These are phyloP conservation scores for Gobiocypris rarus DNA, from an alignment of 2,113 vertebrate genomes.

Conservation along the genomic window DNA sequence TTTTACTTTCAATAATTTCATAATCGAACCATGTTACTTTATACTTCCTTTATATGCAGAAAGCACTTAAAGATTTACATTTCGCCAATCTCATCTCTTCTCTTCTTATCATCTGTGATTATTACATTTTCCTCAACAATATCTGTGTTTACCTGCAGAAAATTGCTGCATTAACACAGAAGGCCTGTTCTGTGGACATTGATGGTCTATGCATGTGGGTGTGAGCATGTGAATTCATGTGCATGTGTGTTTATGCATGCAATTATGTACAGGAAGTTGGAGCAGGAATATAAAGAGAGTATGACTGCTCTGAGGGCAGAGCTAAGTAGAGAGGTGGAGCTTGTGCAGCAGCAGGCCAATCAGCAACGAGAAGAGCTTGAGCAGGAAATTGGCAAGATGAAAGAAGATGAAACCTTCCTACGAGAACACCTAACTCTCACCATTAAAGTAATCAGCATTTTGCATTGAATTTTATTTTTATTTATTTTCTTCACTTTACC, in stretches of 20 bases:
- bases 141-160: not conserved
- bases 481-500: too few species aligned
- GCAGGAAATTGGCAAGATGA: slow-evolving; percentile 84
- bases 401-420: slow-evolving; percentile 84
- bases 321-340: slow-evolving; percentile 85
- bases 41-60: not conserved
- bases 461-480: not conserved
- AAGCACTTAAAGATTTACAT: not conserved
- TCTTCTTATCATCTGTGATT: not conserved
- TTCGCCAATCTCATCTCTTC: not conserved
- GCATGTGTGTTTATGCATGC: not conserved
- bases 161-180: not conserved
- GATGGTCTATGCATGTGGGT: not conserved
- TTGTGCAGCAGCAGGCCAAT: slow-evolving; percentile 85
- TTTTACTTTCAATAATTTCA: not conserved
- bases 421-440: slow-evolving; percentile 86
- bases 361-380: slow-evolving; percentile 86
- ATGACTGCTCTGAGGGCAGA: slow-evolving; percentile 76
- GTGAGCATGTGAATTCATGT: slow-evolving; percentile 5
- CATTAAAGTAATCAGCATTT: slow-evolving; percentile 80
- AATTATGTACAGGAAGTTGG: slow-evolving; percentile 82
- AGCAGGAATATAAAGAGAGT: slow-evolving; percentile 89
- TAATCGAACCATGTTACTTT: not conserved
- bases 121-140: not conserved
- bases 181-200: not conserved